phyloP scores from a whole-genome alignment of 2,888 invertebrate genomes.

The Macrosoma leucophasiata region DNA sequence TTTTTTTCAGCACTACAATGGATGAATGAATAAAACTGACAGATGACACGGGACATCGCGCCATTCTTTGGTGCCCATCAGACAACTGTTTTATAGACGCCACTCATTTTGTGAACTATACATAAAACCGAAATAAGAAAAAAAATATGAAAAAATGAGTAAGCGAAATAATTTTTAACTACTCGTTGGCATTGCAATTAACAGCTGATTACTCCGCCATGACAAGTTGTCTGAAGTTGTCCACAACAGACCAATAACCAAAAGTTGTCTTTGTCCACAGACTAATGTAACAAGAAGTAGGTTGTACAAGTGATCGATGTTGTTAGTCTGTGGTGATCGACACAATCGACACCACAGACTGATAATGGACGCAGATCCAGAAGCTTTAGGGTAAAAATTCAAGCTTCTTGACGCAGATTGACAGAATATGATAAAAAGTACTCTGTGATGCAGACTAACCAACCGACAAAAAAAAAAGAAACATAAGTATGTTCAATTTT shows the following conservation, averaged over 20 bases:
- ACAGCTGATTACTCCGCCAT: constrained; percentile 74
- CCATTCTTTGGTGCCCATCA: constrained; percentile 49
- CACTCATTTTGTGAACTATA: constrained; percentile 24
- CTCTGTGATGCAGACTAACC: no score
- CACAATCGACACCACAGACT: no score
- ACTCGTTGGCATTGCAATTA: constrained; percentile 63
- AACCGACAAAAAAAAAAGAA: constrained; percentile 3
- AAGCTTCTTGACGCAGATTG: no score
- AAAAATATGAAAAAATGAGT: constrained; percentile 31
- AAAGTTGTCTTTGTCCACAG: no score
- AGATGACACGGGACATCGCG: constrained; percentile 70
- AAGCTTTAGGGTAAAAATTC: no score
- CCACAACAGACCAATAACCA: no score
- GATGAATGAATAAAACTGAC: constrained; percentile 67
- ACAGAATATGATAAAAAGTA: no score
- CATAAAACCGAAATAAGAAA: constrained; percentile 27
- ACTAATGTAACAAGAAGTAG: no score
- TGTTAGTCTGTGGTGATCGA: no score
- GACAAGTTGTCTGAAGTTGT: constrained; percentile 52
- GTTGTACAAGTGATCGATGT: no score
- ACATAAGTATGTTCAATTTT: neutral
- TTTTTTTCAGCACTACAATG: constrained; percentile 69
- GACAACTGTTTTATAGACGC: constrained; percentile 26
- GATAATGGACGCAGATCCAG: no score
- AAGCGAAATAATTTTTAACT: constrained; percentile 40